Base-by-base conservation (phyloP, 1,140 invertebrate genomes). In the Drosophila ironensis region DNA sequence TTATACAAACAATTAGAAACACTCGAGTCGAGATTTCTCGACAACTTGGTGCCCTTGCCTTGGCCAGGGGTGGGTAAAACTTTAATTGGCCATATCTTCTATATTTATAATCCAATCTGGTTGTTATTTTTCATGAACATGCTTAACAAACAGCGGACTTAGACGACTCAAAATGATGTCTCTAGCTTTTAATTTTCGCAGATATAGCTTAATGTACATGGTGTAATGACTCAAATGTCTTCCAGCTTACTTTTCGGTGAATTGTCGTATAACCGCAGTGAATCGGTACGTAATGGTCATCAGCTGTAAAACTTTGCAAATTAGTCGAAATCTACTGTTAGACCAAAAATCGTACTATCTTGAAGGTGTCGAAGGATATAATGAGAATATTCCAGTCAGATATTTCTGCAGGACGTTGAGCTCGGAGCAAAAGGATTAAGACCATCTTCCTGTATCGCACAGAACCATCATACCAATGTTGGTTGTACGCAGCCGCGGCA, bases 321-420 rank as follows among this genome's bases (percentile, higher is more conserved):
- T 28, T n/a, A 24, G 16, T 17, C 3, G 11, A 50, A 37, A 37
- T 11, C 5, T 2, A 17, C 6, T 37, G 3, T 12, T 20, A 0
- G 12, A 22, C n/a, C n/a, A 24, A 6, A 14, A n/a, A 33, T 16
- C 53, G 41, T 37, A 77, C 73, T n/a, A 3, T 57, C 9, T 51
- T 78, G 3, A 77, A 78, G 7, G 63, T 77, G 12, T 77, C 69
- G 6, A 63, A 12, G 1, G 56, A 69, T 33, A 80, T 72, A 4
- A 71, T 50, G 7, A 72, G 41, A 0, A 78, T 42, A 0, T 57
- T 56, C 1, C 16, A 60, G 22, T 61, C 72, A 1, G 57, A 73
- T n/a, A 77, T 40, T 9, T 47, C 38, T 1, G 48, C 45, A 17
- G 56, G 63, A 19, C 28, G 24, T 30, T 78, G 57, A 7, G 63